Percentiles rank a stretch among this genome's conserved stretches.
Conservation (phyloP, 2,797 vertebrate species). For the Gallinago nigripennis region DNA sequence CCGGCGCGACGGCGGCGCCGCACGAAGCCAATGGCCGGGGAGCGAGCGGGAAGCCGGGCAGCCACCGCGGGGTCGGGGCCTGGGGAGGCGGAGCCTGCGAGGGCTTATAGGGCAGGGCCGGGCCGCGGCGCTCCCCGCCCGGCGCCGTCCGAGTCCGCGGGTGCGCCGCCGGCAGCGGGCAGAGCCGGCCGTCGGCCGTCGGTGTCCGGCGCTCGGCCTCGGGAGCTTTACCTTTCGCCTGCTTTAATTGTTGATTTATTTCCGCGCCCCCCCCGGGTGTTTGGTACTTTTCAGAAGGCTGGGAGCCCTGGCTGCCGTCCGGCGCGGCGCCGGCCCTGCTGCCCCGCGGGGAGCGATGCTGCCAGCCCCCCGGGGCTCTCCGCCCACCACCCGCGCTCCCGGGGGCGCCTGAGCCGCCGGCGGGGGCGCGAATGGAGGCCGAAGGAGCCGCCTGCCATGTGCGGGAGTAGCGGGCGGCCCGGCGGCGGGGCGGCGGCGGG, state of each 20-base stretch:
- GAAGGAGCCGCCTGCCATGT: not conserved
- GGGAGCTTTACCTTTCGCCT: not conserved
- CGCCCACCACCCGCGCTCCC: not conserved
- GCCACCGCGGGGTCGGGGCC: not conserved
- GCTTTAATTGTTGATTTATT: not conserved
- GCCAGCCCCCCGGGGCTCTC: not conserved
- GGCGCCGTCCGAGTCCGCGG: not conserved
- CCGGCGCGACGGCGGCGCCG: not conserved
- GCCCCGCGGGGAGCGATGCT: not conserved
- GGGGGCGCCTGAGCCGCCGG: not conserved
- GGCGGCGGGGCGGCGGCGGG: not conserved
- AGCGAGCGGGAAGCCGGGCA: not conserved
- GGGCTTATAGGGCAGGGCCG: not conserved
- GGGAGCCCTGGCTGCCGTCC: not conserved
- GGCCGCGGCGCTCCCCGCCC: not conserved
- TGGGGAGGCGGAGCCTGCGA: constrained; percentile 11
- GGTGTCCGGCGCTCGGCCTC: not conserved
- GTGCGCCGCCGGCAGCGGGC: not conserved
- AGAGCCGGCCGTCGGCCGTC: not conserved
- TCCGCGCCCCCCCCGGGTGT: not conserved
- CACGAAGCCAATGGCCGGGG: constrained; percentile 8
- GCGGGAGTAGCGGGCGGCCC: not conserved
- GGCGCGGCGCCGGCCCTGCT: not conserved
- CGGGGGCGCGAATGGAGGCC: not conserved
- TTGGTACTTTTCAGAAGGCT: not conserved